Evolutionary conservation across 2,888 invertebrate species (phyloP).

Genomic region (Meteorus colon): DNA sequence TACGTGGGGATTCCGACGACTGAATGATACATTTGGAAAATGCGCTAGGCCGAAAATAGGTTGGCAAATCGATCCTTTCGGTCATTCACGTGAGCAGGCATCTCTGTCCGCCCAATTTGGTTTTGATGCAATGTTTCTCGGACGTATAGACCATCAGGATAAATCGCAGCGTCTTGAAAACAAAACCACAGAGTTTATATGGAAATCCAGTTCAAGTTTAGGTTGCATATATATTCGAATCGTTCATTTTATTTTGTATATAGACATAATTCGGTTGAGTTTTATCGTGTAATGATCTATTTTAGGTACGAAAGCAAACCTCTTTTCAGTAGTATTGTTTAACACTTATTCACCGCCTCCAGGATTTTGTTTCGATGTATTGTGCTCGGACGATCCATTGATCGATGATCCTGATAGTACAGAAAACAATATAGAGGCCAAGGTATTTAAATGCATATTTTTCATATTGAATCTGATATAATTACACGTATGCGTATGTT

Average conservation of each 20-base stretch:
- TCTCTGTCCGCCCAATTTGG: conserved; percentile 88
- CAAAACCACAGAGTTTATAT: conserved; percentile 87
- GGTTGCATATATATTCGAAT: conserved; percentile 73
- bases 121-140: conserved; percentile 91
- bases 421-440: conserved; percentile 86
- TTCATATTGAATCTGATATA: neutral
- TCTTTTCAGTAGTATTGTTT: conserved; percentile 89
- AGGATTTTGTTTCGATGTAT: conserved; percentile 94
- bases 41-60: conserved; percentile 84
- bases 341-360: conserved; percentile 89
- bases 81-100: conserved; percentile 91
- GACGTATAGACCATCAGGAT: conserved; percentile 91
- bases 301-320: conserved; percentile 78
- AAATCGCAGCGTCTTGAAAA: conserved; percentile 77
- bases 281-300: conserved; percentile 1
- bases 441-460: conserved; percentile 75
- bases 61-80: conserved; percentile 92
- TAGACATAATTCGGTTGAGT: neutral
- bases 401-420: conserved; percentile 87
- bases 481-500: neutral
- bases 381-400: conserved; percentile 89
- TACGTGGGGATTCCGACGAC: conserved; percentile 80
- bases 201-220: conserved; percentile 83
- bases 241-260: neutral
- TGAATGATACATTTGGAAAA: conserved; percentile 81